These are phyloP conservation scores for Erpobdella octoculata DNA, from an alignment of 2,888 invertebrate genomes.

Conservation along the genomic window DNA sequence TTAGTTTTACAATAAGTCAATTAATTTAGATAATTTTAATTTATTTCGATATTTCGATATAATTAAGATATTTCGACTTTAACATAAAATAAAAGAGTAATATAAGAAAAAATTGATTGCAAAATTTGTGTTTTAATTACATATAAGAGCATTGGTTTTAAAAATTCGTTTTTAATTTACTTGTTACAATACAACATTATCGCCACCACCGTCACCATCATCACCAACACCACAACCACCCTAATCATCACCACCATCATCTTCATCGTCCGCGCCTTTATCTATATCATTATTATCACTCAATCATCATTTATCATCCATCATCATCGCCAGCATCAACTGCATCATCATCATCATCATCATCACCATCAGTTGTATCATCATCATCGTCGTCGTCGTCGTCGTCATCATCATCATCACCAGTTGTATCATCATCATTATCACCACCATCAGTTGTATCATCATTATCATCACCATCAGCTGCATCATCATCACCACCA, in stretches of 20 bases:
- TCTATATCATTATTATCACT: too few relatives aligned
- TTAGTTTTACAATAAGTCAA: too few relatives aligned
- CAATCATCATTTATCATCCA: too few relatives aligned
- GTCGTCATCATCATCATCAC: conserved; percentile 25
- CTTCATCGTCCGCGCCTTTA: neutral
- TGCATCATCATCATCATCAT: conserved; percentile 8
- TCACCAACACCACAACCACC: neutral
- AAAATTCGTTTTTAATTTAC: too few relatives aligned
- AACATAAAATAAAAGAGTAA: too few relatives aligned
- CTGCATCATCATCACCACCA: conserved; percentile 3
- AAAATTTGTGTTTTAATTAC: too few relatives aligned
- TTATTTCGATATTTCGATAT: too few relatives aligned
- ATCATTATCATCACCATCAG: conserved; percentile 20
- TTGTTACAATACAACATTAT: neutral
- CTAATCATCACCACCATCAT: neutral
- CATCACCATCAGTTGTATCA: conserved; percentile 8
- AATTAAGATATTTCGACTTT: too few relatives aligned
- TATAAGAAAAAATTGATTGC: too few relatives aligned
- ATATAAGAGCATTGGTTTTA: too few relatives aligned
- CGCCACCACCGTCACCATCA: neutral
- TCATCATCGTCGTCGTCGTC: conserved; percentile 16
- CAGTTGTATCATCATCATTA: conserved; percentile 25
- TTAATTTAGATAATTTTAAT: too few relatives aligned
- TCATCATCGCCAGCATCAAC: conserved; percentile 8
- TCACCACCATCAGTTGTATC: conserved; percentile 22